Percentiles rank a stretch among this genome's conserved stretches.
Evolutionary conservation across 2,113 vertebrate genomes (phyloP).

Genomic region (Crotalus tigris): DNA sequence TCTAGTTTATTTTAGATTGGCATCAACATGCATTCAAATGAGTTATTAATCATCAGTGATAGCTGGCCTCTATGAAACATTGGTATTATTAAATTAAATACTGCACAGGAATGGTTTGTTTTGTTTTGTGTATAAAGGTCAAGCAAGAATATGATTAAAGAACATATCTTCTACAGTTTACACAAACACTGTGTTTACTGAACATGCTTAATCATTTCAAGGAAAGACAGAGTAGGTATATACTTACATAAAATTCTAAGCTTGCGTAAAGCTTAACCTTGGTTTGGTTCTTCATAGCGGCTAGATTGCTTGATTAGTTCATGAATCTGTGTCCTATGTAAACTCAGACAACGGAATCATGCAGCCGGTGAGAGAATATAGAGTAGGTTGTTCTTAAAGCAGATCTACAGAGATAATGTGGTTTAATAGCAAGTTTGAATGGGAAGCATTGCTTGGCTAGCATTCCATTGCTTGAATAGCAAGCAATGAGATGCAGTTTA

Average conservation of each 20-base stretch:
- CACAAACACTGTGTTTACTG: not conserved
- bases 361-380: not conserved
- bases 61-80: not conserved
- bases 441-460: no score
- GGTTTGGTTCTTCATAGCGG: not conserved
- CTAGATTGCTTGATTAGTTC: not conserved
- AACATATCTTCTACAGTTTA: not conserved
- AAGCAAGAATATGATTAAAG: not conserved
- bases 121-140: conserved; percentile 41
- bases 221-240: not conserved
- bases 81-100: not conserved
- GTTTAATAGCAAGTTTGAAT: not conserved
- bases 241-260: not conserved
- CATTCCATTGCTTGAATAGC: not conserved
- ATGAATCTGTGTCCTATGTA: not conserved
- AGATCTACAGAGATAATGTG: not conserved
- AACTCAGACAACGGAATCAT: not conserved
- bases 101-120: not conserved
- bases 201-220: not conserved
- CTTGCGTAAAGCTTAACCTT: not conserved
- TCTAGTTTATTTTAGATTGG: not conserved
- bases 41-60: not conserved
- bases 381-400: not conserved
- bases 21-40: not conserved
- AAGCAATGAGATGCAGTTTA: not conserved